A percentile compares a stretch with the other conserved stretches of the same genome.
These are phyloP conservation scores for Ptiloglossa arizonensis DNA, from an alignment of 1,140 invertebrate species.

Conservation along the genomic window DNA sequence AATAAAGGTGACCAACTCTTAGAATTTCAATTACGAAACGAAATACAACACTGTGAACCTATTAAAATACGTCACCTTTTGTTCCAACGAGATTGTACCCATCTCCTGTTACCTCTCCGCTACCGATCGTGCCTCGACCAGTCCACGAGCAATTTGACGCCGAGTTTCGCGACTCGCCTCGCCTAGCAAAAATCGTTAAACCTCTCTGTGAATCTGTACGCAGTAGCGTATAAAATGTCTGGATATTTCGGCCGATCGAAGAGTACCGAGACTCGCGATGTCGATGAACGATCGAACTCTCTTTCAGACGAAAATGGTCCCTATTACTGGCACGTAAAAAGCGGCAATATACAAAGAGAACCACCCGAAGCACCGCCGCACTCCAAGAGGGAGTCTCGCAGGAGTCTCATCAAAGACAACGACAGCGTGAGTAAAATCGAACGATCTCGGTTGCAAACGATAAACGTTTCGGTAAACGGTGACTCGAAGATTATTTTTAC, in stretches of 20 bases:
- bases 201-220: no score
- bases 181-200: background rate
- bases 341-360: constrained; percentile 97
- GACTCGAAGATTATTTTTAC: no score
- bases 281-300: constrained; percentile 34
- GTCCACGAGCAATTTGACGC: no score
- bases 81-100: no score
- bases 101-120: no score
- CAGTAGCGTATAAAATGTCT: background rate
- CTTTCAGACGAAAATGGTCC: constrained; percentile 93
- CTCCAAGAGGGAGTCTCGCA: constrained; percentile 79
- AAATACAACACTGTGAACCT: no score
- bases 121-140: no score
- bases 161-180: background rate
- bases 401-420: constrained; percentile 83
- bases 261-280: background rate
- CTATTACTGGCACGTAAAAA: constrained; percentile 99
- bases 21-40: no score
- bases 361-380: constrained; percentile 85
- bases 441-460: background rate
- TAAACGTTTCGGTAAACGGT: no score
- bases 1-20: no score
- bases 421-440: constrained; percentile 81
- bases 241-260: background rate
- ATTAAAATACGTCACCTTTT: no score